Evolutionary conservation across 2,888 invertebrate genomes (phyloP), one percentile per base, ranked within the genome.

Genomic region (Oscheius sp.): DNA sequence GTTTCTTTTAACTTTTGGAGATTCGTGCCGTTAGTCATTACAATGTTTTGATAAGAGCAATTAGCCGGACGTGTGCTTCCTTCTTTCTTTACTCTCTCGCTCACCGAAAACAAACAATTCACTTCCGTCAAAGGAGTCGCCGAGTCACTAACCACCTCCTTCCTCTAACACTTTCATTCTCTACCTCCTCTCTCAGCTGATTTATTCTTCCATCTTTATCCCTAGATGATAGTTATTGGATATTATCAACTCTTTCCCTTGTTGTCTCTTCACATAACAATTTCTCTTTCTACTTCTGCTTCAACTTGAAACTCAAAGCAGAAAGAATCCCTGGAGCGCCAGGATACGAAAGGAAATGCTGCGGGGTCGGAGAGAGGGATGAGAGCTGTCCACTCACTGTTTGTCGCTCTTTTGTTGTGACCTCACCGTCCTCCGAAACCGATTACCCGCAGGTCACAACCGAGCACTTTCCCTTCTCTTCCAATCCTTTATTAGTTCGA

Each of bases 71-170:
- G 61, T 33, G 55, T 45, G 37, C 57, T 34, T 57, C 37, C 57
- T 61, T 61, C 61, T 31, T 61, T 61, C 34, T 61, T 45, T 61
- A 27, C 45, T 23, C 55, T 55, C 34, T 55, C 34, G 57, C 57
- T 20, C 34, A 37, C 39, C 57, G 61, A 42, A 61, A 61, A 61
- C 61, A 61, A 61, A 61, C 61, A 61, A 45, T n/a, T 29, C 42
- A 39, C 58, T 58, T 58, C 61, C 61, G 61, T 61, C 61, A 61
- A 61, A 61, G 61, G 61, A 61, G 61, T 42, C 61, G 61, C 17
- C 61, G 61, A 42, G 31, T 27, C 61, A 45, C 61, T 61, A 17
- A 31, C 31, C 42, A 37, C n/a, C 61, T 25, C 61, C 61, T 15
- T 61, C 61, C 34, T n/a, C 58, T 37, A 25, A 8, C 31, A 15